Conservation (phyloP, 2,113 vertebrate genomes). For the Suncus etruscus region DNA sequence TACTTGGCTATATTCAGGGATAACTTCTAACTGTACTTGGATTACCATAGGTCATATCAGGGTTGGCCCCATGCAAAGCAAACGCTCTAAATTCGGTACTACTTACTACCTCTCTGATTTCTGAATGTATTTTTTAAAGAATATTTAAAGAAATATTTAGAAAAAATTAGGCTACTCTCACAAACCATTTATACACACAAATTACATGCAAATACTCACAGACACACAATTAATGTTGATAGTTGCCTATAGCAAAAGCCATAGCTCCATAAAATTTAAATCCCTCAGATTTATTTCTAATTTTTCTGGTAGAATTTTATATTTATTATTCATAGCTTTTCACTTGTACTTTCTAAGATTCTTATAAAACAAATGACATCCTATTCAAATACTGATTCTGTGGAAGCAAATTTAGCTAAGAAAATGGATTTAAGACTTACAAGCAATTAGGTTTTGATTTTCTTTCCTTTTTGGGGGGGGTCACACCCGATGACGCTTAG, state of each 20-base stretch:
- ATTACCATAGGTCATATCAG: too few relatives aligned
- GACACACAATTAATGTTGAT: background rate
- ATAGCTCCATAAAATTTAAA: slow-evolving; percentile 32
- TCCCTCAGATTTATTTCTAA: background rate
- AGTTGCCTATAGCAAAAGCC: background rate
- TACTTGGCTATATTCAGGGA: too few relatives aligned
- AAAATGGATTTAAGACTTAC: background rate
- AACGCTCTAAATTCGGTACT: too few relatives aligned
- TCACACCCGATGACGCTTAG: too few relatives aligned
- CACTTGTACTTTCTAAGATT: background rate
- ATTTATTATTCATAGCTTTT: background rate
- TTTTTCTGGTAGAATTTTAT: background rate
- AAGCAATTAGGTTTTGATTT: background rate
- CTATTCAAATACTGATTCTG: slow-evolving; percentile 36
- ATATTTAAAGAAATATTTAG: slow-evolving; percentile 21
- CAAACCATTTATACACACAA: slow-evolving; percentile 31
- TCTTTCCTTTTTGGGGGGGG: background rate
- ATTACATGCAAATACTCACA: background rate
- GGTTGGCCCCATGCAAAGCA: too few relatives aligned
- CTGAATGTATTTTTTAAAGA: background rate
- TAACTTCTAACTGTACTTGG: too few relatives aligned
- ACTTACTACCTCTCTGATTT: too few relatives aligned
- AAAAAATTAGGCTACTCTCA: background rate
- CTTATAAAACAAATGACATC: slow-evolving; percentile 43
- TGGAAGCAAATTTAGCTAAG: background rate